Base-by-base conservation (phyloP, 2,888 invertebrate genomes). In the Tridacna crocea region DNA sequence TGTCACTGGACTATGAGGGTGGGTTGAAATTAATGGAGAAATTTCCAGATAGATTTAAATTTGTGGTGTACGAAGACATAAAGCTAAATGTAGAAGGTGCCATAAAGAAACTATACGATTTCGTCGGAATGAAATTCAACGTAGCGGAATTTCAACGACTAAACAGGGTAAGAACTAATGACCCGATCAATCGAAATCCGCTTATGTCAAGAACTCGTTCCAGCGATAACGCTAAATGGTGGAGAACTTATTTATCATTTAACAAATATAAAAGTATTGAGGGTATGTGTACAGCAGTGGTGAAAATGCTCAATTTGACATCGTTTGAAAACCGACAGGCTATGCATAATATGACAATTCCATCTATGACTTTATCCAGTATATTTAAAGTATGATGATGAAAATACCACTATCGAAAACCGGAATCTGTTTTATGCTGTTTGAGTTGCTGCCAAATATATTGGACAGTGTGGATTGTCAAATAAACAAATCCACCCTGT, bases 21-120 rank as follows among this genome's bases (percentile, higher is more conserved):
- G 82, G 80, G 2, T 22, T 75, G 36, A 19, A n/a, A 26, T 65
- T 85, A 4, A 47, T 61, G 24, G n/a, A 77, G 36, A 78, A 80
- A 63, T 85, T 55, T 27, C 85, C 85, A 22, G 60, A 55, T 24
- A 77, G 82, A 47, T 80, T 85, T 24, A 80, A 78, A 72, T 75
- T 85, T n/a, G 74, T 80, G 2, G 80, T 82, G n/a, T 85, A 85
- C 51, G 85, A 85, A 60, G 85, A 85, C 46, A 72, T 85, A 19
- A 82, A 75, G 66, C 61, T 66, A 13, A 61, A 82, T 58, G 63
- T 76, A 0, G n/a, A 36, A 48, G 73, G 51, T 11, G 73, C 76
- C 22, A 78, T 85, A 27, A 27, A 73, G 48, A 73, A 48, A n/a
- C 58, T 85, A 75, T 76, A 77, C 51, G 72, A 82, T 22, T 85